phyloP scores from a whole-genome alignment of 2,888 invertebrate genomes.

The Euplagia quadripunctaria region DNA sequence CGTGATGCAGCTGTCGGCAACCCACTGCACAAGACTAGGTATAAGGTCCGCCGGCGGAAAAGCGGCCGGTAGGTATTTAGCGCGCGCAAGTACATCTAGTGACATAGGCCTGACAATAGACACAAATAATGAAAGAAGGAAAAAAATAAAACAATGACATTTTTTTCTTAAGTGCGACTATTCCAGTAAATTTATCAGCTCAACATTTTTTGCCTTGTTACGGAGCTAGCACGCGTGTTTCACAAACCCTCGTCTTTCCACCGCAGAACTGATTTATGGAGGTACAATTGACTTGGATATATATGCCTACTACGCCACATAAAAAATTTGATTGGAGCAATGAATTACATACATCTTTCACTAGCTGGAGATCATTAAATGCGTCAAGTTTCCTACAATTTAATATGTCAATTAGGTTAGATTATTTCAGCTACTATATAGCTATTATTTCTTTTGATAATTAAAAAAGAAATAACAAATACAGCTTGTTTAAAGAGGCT shows the following conservation, averaged over 20 bases:
- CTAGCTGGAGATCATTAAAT: neutral
- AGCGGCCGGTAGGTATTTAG: no score
- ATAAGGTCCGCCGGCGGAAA: no score
- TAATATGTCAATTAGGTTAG: no score
- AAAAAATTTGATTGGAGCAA: constrained; percentile 11
- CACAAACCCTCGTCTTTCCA: constrained; percentile 25
- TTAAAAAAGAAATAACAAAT: no score
- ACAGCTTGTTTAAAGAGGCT: neutral
- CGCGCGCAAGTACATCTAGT: no score
- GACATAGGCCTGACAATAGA: no score
- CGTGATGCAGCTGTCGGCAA: no score
- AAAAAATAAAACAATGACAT: no score
- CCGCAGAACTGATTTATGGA: constrained; percentile 16
- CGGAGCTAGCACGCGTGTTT: constrained; percentile 5
- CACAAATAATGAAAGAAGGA: neutral
- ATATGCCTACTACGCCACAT: constrained; percentile 6
- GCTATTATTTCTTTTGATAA: no score
- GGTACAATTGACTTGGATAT: constrained; percentile 14
- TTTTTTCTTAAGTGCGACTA: neutral
- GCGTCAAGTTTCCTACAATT: neutral
- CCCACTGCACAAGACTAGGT: no score
- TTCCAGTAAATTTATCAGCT: constrained; percentile 3
- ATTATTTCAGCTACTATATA: no score
- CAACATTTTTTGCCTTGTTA: constrained; percentile 14
- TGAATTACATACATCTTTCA: constrained; percentile 5